phyloP scores from a whole-genome alignment of 92 coral and sea anemone species.

The Epizoanthus rinbou region DNA sequence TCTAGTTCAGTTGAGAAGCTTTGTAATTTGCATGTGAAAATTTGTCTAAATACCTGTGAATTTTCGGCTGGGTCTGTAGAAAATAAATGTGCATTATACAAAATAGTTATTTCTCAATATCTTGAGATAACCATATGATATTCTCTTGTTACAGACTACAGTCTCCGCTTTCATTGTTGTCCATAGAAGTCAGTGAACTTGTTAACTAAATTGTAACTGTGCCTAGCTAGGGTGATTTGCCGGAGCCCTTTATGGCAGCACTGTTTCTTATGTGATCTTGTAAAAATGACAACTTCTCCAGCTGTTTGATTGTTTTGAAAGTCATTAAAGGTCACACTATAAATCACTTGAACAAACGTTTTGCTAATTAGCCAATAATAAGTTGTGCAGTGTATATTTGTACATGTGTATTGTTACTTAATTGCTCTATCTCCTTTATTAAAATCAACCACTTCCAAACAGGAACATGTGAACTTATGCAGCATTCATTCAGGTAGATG shows the following conservation, averaged over 20 bases:
- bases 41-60: not conserved
- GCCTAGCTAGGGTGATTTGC: not conserved
- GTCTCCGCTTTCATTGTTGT: not conserved
- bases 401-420: not conserved
- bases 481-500: no score
- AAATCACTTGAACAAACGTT: not conserved
- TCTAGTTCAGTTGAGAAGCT: no score
- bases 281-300: not conserved
- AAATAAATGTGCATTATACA: conserved; percentile 15
- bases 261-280: no score
- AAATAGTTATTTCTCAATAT: not conserved
- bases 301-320: not conserved
- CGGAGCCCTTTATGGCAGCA: not conserved
- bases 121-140: conserved; percentile 25
- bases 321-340: not conserved
- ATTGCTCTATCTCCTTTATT: conserved; percentile 10
- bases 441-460: not conserved
- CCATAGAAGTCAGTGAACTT: not conserved
- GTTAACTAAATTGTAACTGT: not conserved
- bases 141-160: not conserved
- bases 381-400: not conserved
- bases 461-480: not conserved
- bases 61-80: not conserved
- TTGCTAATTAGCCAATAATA: not conserved
- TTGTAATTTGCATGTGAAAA: no score